Percentiles rank a stretch among this genome's conserved stretches.
These are phyloP conservation scores for Philereme vetulata DNA, from an alignment of 2,888 invertebrate species.

Conservation along the genomic window DNA sequence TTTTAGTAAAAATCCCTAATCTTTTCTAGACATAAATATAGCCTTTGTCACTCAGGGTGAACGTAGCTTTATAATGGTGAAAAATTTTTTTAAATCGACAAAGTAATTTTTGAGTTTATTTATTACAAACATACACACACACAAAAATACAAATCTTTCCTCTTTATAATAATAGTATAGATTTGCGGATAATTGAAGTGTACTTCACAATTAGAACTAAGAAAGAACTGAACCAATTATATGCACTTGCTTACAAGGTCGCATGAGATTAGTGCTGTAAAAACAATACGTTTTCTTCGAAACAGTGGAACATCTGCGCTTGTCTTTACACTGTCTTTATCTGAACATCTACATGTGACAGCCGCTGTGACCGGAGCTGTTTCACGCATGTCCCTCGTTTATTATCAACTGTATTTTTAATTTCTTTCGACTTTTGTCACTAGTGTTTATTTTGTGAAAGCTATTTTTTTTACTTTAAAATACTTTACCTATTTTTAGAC, in stretches of 20 bases:
- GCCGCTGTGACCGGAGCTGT: slow-evolving; percentile 45
- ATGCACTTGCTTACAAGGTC: slow-evolving; percentile 61
- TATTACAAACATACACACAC: no score
- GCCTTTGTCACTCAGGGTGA: no score
- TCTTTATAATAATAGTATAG: no score
- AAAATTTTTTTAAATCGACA: no score
- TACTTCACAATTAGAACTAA: slow-evolving; percentile 20
- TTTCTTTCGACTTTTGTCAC: slow-evolving; percentile 27
- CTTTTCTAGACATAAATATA: no score
- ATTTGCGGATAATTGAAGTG: not conserved
- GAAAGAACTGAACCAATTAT: slow-evolving; percentile 47
- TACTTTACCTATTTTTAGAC: not conserved
- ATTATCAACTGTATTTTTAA: slow-evolving; percentile 38
- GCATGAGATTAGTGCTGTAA: slow-evolving; percentile 49
- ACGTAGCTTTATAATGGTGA: no score
- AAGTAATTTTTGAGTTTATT: no score
- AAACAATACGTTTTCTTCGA: slow-evolving; percentile 64
- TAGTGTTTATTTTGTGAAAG: slow-evolving; percentile 7
- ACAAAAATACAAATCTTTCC: no score
- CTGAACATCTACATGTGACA: slow-evolving; percentile 57
- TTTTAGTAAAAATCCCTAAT: no score
- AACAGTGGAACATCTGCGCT: slow-evolving; percentile 68
- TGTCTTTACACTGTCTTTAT: slow-evolving; percentile 61
- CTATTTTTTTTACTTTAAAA: slow-evolving; percentile 17
- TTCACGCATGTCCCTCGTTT: slow-evolving; percentile 38